Percentiles rank a stretch among this genome's conserved stretches.
These are phyloP conservation scores for Colletes collaris DNA, from an alignment of 2,888 invertebrate genomes.

Conservation along the genomic window DNA sequence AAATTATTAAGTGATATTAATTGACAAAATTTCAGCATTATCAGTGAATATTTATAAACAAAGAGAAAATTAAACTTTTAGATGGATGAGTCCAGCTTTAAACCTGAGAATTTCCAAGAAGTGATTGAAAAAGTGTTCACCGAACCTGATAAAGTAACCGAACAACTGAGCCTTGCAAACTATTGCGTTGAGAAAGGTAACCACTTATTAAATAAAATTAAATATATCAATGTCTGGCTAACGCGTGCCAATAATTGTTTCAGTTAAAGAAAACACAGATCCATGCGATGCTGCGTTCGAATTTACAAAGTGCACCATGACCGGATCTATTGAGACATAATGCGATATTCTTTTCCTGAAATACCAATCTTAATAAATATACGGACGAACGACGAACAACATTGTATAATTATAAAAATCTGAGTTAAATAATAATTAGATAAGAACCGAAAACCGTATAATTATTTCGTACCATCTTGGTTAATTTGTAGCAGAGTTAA, in stretches of 20 bases:
- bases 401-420: background rate
- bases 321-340: background rate
- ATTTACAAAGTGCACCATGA: background rate
- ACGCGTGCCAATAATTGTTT: background rate
- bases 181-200: conserved; percentile 11
- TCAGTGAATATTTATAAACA: no score
- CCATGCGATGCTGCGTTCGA: background rate
- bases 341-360: background rate
- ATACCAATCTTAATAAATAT: background rate
- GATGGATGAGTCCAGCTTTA: background rate
- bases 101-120: accelerated
- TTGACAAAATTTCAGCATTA: no score
- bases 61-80: background rate
- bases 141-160: accelerated
- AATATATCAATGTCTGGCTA: no score
- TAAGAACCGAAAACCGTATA: background rate
- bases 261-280: conserved; percentile 3
- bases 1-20: no score
- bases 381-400: no score
- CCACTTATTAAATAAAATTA: no score
- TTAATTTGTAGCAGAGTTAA: no score
- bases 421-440: background rate
- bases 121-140: accelerated
- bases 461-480: no score
- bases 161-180: accelerated